A percentile compares a stretch with the other conserved stretches of the same genome.
phyloP scores from a whole-genome alignment of 2,113 vertebrate species.

The Archilochus colubris region DNA sequence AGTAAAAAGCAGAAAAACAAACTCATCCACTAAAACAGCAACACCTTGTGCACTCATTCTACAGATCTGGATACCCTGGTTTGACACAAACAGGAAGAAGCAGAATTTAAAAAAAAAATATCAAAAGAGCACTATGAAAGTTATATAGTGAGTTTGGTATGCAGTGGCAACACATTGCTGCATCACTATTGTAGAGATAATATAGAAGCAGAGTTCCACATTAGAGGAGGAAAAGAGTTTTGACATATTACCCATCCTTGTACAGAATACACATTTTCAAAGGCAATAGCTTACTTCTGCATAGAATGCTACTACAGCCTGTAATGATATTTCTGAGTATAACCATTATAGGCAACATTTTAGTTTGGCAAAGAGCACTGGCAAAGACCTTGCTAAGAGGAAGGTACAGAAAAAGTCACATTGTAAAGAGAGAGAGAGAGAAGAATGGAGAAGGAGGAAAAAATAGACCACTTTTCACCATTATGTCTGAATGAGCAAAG shows the following conservation, averaged over 20 bases:
- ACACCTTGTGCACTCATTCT: background rate
- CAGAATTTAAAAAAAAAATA: background rate
- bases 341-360: background rate
- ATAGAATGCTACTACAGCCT: background rate
- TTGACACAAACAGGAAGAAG: background rate
- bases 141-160: background rate
- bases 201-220: background rate
- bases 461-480: background rate
- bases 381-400: background rate
- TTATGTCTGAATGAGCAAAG: background rate
- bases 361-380: background rate
- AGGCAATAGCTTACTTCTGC: constrained; percentile 6
- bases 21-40: background rate
- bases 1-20: background rate
- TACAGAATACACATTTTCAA: background rate
- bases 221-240: background rate
- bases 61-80: background rate
- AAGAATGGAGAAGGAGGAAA: background rate
- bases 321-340: background rate
- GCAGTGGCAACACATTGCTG: background rate
- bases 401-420: background rate
- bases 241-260: background rate
- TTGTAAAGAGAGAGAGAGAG: background rate
- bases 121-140: background rate
- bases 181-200: background rate